A percentile compares a stretch with the other conserved stretches of the same genome.
phyloP scores from a whole-genome alignment of 1,140 invertebrate genomes.

The Solenopsis fugax region DNA sequence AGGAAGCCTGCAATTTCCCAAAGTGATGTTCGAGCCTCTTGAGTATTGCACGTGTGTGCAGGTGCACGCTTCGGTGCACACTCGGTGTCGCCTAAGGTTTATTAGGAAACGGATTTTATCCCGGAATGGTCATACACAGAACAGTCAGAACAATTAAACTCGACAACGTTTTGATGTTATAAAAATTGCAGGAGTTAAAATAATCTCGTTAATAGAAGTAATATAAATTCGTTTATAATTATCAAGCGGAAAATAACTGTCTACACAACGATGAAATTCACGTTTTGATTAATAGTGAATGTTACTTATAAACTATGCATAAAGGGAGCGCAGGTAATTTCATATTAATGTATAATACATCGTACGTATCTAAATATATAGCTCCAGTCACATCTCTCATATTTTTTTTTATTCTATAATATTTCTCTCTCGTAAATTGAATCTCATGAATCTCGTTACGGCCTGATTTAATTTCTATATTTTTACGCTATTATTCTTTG shows the following conservation, averaged over 20 bases:
- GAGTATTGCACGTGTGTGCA: conserved; percentile 42
- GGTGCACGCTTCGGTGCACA: conserved; percentile 27
- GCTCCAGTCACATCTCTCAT: not conserved
- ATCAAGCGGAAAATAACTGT: not conserved
- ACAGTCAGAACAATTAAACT: not conserved
- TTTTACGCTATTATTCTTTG: conserved; percentile 28
- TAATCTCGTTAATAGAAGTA: not conserved
- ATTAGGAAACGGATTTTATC: conserved; percentile 29
- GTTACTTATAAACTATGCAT: not conserved
- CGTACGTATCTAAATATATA: conserved; percentile 4
- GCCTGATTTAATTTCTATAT: conserved; percentile 49
- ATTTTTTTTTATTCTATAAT: conserved; percentile 30
- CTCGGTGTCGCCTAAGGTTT: conserved; percentile 19
- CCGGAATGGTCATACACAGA: not conserved
- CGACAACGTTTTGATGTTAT: not conserved
- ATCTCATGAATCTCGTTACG: conserved; percentile 48
- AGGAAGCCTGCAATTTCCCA: conserved; percentile 52
- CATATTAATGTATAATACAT: conserved; percentile 15
- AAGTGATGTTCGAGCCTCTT: conserved; percentile 20
- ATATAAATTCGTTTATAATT: conserved; percentile 3
- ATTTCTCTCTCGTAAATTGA: conserved; percentile 44
- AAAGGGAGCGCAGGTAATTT: not conserved
- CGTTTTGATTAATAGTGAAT: conserved; percentile 3
- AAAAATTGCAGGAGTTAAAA: not conserved
- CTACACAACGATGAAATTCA: not conserved